These are phyloP conservation scores for Archilochus colubris DNA, from an alignment of 2,113 vertebrate species.

Conservation along the genomic window DNA sequence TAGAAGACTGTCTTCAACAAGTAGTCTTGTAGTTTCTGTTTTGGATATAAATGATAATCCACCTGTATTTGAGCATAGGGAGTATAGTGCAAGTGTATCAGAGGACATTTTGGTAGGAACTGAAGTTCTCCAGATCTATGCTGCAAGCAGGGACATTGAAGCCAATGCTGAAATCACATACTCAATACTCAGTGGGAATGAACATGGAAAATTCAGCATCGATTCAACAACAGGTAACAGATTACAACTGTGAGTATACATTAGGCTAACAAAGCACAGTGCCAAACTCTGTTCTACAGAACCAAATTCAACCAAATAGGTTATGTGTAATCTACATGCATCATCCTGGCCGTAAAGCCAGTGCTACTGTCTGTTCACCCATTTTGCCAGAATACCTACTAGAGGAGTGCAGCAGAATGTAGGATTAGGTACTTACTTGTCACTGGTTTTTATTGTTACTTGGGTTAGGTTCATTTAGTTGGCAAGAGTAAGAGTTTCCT, in stretches of 20 bases:
- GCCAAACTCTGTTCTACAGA: neutral
- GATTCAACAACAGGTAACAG: constrained; percentile 86
- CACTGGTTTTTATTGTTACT: neutral
- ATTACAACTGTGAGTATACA: neutral
- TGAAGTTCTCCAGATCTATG: constrained; percentile 90
- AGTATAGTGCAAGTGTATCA: constrained; percentile 85
- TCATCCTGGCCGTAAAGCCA: neutral
- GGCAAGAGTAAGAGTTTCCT: neutral
- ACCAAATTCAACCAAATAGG: neutral
- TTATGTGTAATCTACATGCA: neutral
- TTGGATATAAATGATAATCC: constrained; percentile 98
- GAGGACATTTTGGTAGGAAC: constrained; percentile 86
- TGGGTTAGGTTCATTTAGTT: neutral
- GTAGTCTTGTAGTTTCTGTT: constrained; percentile 85
- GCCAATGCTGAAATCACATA: constrained; percentile 91
- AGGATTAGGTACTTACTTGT: neutral
- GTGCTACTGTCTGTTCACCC: neutral
- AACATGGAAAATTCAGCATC: constrained; percentile 92
- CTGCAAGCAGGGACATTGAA: constrained; percentile 90
- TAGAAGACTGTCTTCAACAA: constrained; percentile 80
- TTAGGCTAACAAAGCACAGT: neutral
- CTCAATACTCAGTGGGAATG: constrained; percentile 91
- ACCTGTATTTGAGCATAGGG: constrained; percentile 92
- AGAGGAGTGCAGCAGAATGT: neutral
- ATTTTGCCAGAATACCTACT: neutral